phyloP scores from a whole-genome alignment of 2,797 vertebrate species.

The Xenentodon cancila region DNA sequence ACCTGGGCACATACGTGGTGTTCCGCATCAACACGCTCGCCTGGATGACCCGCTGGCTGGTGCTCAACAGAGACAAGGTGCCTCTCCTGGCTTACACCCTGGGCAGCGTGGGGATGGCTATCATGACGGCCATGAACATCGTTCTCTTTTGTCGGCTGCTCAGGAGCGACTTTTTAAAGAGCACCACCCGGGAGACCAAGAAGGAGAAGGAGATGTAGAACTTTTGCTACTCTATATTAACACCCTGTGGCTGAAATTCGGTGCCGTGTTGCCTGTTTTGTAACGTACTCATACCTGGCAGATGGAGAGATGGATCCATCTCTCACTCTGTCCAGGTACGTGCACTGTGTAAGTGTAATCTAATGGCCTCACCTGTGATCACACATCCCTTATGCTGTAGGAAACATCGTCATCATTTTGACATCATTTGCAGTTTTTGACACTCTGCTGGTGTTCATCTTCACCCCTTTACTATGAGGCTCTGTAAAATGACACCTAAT shows the following conservation, averaged over 20 bases:
- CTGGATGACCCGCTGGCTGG: constrained; percentile 94
- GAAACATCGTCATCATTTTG: constrained; percentile 8
- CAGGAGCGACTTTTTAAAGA: constrained; percentile 86
- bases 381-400: constrained; percentile 20
- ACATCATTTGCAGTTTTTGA: constrained; percentile 13
- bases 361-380: constrained; percentile 3
- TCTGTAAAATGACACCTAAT: constrained; percentile 38
- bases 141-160: constrained; percentile 88
- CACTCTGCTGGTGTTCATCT: not conserved
- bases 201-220: constrained; percentile 77
- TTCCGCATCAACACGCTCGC: constrained; percentile 92
- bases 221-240: constrained; percentile 18
- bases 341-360: constrained; percentile 3
- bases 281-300: constrained; percentile 12
- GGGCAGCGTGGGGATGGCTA: constrained; percentile 87
- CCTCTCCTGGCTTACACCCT: constrained; percentile 84
- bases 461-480: constrained; percentile 11
- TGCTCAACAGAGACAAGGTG: constrained; percentile 85
- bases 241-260: constrained; percentile 25
- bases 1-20: constrained; percentile 90
- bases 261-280: constrained; percentile 20
- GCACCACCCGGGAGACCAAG: constrained; percentile 69
- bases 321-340: constrained; percentile 1
- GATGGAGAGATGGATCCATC: constrained; percentile 3
- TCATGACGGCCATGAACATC: constrained; percentile 90